phyloP scores from a whole-genome alignment of 1,140 invertebrate genomes.

The Lethocerus indicus region DNA sequence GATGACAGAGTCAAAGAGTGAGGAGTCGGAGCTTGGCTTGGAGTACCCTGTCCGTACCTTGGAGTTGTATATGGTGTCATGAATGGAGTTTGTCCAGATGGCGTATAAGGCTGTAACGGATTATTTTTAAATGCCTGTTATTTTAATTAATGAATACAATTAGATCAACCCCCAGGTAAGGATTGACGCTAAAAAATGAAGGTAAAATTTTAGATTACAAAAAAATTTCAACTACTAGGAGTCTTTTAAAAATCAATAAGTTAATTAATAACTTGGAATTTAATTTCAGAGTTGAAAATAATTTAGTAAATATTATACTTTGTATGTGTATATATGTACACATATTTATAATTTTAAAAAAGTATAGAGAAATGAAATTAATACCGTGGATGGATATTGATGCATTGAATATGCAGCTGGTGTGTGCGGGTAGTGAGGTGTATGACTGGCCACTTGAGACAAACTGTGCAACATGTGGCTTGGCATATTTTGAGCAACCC shows the following conservation, averaged over 20 bases:
- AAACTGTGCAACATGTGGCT: conserved; percentile 53
- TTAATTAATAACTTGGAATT: no score
- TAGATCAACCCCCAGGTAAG: no score
- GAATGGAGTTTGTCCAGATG: conserved; percentile 76
- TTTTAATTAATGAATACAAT: no score
- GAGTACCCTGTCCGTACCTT: conserved; percentile 37
- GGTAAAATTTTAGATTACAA: no score
- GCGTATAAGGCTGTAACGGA: conserved; percentile 49
- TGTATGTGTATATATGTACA: no score
- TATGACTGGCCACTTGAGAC: conserved; percentile 48
- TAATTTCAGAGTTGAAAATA: no score
- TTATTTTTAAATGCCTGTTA: no score
- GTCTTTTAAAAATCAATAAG: no score
- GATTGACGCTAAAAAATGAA: no score
- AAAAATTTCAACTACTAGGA: no score
- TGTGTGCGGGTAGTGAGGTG: conserved; percentile 46
- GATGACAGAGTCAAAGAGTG: conserved; percentile 5
- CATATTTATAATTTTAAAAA: neutral
- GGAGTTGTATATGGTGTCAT: conserved; percentile 73
- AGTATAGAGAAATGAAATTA: conserved; percentile 4
- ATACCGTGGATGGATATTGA: conserved; percentile 36
- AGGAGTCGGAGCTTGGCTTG: conserved; percentile 24
- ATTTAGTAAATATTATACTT: no score
- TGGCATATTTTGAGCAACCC: conserved; percentile 53
- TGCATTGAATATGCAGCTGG: conserved; percentile 32